Percentiles rank a stretch among this genome's conserved stretches.
Evolutionary conservation across 2,797 vertebrate species (phyloP).

Genomic region (Monodelphis domestica): DNA sequence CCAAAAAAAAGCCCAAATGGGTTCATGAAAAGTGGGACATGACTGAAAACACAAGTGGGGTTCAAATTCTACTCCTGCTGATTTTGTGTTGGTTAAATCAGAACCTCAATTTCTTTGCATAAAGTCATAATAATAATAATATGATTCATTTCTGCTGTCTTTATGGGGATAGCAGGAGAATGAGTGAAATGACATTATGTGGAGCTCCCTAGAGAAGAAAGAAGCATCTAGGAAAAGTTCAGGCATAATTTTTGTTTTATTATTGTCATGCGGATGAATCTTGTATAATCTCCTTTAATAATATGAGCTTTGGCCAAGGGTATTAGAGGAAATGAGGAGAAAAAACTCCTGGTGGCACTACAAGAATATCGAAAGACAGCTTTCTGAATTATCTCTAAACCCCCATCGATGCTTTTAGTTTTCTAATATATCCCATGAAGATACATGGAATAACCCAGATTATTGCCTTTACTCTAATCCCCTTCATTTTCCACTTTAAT

Average conservation of each 20-base stretch:
- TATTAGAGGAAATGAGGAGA: conserved; percentile 29
- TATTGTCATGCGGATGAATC: conserved; percentile 19
- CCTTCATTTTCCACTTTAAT: conserved; percentile 18
- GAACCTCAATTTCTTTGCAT: not conserved
- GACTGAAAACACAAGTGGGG: no score
- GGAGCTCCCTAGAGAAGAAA: conserved; percentile 52
- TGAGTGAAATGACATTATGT: conserved; percentile 15
- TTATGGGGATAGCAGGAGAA: conserved; percentile 28
- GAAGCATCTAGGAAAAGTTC: not conserved
- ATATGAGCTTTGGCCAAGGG: conserved; percentile 39
- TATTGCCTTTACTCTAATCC: not conserved
- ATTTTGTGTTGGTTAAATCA: not conserved
- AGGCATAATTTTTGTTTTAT: conserved; percentile 48
- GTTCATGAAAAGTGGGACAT: no score
- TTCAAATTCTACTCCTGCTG: not conserved
- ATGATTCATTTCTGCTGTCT: conserved; percentile 11
- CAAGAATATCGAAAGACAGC: conserved; percentile 44
- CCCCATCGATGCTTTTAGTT: not conserved
- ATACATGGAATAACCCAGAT: conserved; percentile 38
- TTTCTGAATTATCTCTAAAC: conserved; percentile 47
- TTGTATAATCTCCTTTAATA: conserved; percentile 46
- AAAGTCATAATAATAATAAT: not conserved
- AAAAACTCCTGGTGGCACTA: conserved; percentile 48
- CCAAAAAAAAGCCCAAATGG: no score
- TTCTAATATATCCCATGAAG: conserved; percentile 29